Evolutionary conservation across 2,888 invertebrate genomes (phyloP).

Genomic region (Aelia acuminata): DNA sequence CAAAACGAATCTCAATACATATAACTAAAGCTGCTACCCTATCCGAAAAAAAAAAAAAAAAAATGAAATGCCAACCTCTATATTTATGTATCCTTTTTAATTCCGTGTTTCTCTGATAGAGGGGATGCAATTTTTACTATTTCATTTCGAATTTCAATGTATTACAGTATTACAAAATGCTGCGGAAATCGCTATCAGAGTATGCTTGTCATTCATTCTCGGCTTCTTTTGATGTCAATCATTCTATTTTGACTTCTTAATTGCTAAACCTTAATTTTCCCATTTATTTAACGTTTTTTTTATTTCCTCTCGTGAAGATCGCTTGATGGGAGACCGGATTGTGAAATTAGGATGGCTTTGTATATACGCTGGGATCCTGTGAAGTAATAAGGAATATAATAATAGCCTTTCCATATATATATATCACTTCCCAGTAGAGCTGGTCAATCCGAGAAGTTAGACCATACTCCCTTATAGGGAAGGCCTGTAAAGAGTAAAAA

Average conservation of each 20-base stretch:
- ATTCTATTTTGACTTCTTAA: not conserved
- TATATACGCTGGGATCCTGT: not conserved
- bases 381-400: no score
- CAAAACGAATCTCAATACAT: not conserved
- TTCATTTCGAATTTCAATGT: constrained; percentile 1
- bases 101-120: not conserved
- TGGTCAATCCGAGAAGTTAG: no score
- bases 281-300: no score
- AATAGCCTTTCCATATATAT: no score
- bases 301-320: not conserved
- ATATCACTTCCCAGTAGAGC: no score
- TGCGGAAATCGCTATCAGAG: not conserved
- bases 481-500: no score
- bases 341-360: not conserved
- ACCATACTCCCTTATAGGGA: no score
- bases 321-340: not conserved
- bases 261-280: not conserved
- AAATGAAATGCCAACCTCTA: constrained; percentile 1
- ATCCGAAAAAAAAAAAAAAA: no score
- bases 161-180: not conserved
- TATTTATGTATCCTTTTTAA: constrained; percentile 22
- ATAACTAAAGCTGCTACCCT: not conserved
- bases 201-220: not conserved
- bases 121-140: constrained; percentile 14
- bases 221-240: not conserved